Conservation (phyloP, 53 echinoderm and acorn worm species). For the Crossaster papposus region DNA sequence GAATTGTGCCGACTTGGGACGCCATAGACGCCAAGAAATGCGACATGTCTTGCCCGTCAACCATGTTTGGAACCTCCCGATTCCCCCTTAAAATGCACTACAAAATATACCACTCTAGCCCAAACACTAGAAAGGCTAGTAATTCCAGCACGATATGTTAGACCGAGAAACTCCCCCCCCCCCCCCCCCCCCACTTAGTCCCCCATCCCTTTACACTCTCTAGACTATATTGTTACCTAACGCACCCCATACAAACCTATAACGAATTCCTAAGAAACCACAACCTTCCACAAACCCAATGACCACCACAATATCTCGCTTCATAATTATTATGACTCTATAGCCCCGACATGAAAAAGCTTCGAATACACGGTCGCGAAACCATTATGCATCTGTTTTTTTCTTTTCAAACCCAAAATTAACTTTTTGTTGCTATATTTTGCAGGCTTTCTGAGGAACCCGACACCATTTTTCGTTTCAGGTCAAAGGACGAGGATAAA, state of each 20-base stretch:
- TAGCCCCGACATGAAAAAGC: too few species aligned
- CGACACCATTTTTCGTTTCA: constrained; percentile 23
- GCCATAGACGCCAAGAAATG: constrained; percentile 31
- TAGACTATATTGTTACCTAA: too few species aligned
- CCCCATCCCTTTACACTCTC: too few species aligned
- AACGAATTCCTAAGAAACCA: too few species aligned
- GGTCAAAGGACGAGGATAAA: constrained; percentile 38
- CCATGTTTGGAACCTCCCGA: constrained; percentile 30
- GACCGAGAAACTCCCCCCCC: too few species aligned
- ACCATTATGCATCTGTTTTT: background rate
- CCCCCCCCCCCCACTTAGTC: too few species aligned
- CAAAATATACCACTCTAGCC: background rate
- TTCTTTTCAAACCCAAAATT: background rate
- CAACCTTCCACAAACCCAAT: too few species aligned
- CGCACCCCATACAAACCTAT: too few species aligned
- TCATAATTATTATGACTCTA: too few species aligned
- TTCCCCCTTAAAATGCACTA: background rate
- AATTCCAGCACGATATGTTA: too few species aligned
- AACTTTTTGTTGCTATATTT: background rate
- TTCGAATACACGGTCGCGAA: background rate
- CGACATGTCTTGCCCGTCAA: background rate
- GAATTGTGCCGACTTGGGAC: constrained; percentile 4
- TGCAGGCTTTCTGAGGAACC: background rate
- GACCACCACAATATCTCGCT: too few species aligned
- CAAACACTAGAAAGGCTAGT: too few species aligned